Evolutionary conservation across 1,140 invertebrate species (phyloP), one percentile per base, ranked within the genome.

Genomic region (Drosophila pseudoananassae): DNA sequence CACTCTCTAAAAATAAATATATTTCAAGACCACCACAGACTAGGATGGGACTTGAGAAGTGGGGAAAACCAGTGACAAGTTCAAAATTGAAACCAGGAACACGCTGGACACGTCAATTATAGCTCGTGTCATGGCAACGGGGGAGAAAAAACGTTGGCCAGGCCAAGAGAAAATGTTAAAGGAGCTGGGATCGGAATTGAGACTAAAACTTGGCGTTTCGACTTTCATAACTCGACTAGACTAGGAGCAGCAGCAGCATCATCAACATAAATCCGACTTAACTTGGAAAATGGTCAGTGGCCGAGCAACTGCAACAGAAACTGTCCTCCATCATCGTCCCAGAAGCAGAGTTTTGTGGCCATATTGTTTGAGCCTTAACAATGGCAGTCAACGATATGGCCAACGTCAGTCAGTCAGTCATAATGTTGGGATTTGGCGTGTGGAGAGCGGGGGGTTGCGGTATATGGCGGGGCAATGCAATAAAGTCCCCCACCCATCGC

Each of bases 181-280:
- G n/a, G 36, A 4, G 4, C 15, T 2, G 12, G 50, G 17, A 69
- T 56, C 23, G 31, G 43, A 1, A 52, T 33, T 49, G n/a, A 23
- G 20, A 53, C 27, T 31, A 49, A 51, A n/a, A 46, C n/a, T 31
- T 40, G 46, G 25, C 43, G 17, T 14, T 20, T 43, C 9, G n/a
- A 43, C 31, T 17, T 56, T 38, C 27, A 65, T 57, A 61, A 56
- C 66, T 68, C 54, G 50, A 49, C 43, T 68, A 5, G 25, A 5
- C 25, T 7, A 27, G 25, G 5, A 27, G 33, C 33, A 36, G 33
- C 33, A 36, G 61, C 61, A 17, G 29, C 61, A 69, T 46, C 73
- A 79, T 84, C 76, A 84, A 79, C 80, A 84, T 84, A 84, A 84
- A 84, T 84, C 77, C 81, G 76, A 84, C 81, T 84, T 85, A 80